Evolutionary conservation across 92 coral and sea anemone genomes (phyloP).

Genomic region (Paragorgia papillata): DNA sequence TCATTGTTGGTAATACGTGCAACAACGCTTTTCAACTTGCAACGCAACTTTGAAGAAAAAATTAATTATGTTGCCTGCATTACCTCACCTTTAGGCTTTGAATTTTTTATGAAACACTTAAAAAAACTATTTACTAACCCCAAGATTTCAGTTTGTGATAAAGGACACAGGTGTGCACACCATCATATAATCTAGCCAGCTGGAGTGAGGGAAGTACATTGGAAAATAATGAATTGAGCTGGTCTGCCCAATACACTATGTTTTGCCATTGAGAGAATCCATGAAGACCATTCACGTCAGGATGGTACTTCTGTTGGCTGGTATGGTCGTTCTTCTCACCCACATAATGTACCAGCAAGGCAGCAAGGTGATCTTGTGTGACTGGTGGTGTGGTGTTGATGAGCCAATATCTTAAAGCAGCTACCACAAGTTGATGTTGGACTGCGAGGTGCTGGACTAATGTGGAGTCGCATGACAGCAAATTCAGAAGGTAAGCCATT

Average conservation of each 20-base stretch:
- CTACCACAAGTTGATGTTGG: conserved; percentile 7
- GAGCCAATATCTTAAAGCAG: conserved; percentile 61
- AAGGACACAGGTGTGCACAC: conserved; percentile 7
- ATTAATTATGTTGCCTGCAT: too few relatives aligned
- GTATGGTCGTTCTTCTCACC: not conserved
- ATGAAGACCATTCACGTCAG: not conserved
- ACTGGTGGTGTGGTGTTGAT: conserved; percentile 42
- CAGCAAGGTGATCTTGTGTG: conserved; percentile 41
- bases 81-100: too few relatives aligned
- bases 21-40: too few relatives aligned
- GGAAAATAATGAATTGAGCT: not conserved
- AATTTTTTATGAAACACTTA: too few relatives aligned
- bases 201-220: conserved; percentile 3
- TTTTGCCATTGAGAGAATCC: conserved; percentile 40
- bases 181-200: conserved; percentile 12
- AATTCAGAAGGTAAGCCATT: conserved; percentile 2
- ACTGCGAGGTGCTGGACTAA: conserved; percentile 8
- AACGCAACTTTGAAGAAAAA: too few relatives aligned
- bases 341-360: conserved; percentile 49
- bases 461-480: conserved; percentile 8
- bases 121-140: conserved; percentile 16
- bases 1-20: too few relatives aligned
- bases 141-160: not conserved
- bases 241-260: conserved; percentile 1
- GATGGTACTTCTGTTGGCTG: too few relatives aligned